Evolutionary conservation across 2,888 invertebrate species (phyloP), one percentile per base, ranked within the genome.

Genomic region (Ellobium chinense): DNA sequence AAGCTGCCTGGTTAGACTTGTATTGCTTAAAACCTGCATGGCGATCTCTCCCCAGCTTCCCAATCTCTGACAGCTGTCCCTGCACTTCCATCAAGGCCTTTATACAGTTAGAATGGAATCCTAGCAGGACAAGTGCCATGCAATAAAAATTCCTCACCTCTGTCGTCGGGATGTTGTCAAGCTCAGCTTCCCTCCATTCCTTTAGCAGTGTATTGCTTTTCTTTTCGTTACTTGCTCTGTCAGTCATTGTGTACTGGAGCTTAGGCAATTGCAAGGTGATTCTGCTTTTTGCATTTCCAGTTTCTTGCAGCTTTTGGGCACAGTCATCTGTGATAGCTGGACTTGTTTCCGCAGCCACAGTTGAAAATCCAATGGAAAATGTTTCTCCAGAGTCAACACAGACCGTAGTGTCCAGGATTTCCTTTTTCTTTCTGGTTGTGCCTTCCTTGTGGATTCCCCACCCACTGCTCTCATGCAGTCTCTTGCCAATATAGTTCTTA

Each of bases 381-480:
- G 72, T 7, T 29, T 72, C 56, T 56, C 72, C 72, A n/a, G 21
- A 7, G 9, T 72, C 72, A 21, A 29, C 9, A 7, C 4, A 7
- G 27, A 72, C 29, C 3, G 56, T 39, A 9, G 72, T 72, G 27
- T 72, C 72, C 54, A 72, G 56, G 29, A 72, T 54, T 29, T 72
- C 54, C 7, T 24, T 29, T 29, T 72, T 72, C 27, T 29, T 54
- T 4, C 72, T 12, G 37, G 72, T 27, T 12, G 72, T 72, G 5
- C 72, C 72, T 54, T 72, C 72, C 29, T 72, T 72, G 29, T 72
- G 72, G 18, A 72, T 5, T 18, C 72, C 72, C 37, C 37, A 72
- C 21, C 54, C 27, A 18, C 21, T 14, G 18, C 46, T 12, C 18
- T 46, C 9, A 7, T 46, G 46, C 46, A 46, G 46, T 18, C 18